Evolutionary conservation across 2,888 invertebrate species (phyloP).

Genomic region (Ceramica pisi): DNA sequence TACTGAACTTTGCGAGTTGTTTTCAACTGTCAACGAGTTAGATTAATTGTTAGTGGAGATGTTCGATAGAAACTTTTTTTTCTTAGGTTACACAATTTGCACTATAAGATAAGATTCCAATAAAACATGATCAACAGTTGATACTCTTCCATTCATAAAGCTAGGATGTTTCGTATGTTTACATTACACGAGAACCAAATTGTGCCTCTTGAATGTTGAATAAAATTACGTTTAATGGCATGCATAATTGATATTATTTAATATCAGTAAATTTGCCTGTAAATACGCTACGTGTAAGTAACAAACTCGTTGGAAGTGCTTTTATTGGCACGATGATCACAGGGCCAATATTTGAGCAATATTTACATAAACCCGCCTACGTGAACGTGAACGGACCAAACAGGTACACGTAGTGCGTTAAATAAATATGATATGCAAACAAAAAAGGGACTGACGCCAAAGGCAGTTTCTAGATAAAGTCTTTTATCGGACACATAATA

Average conservation of each 20-base stretch:
- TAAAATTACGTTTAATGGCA: conserved; percentile 33
- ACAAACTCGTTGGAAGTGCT: conserved; percentile 43
- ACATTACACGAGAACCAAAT: neutral
- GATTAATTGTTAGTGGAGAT: conserved; percentile 23
- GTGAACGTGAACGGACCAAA: conserved; percentile 45
- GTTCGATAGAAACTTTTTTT: neutral
- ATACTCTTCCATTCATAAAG: neutral
- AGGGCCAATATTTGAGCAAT: conserved; percentile 54
- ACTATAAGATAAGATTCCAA: neutral
- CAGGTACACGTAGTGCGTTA: conserved; percentile 60
- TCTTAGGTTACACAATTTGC: neutral
- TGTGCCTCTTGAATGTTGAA: conserved; percentile 17
- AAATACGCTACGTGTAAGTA: conserved; percentile 42
- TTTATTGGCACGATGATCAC: conserved; percentile 49
- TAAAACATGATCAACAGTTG: neutral
- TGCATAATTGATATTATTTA: conserved; percentile 33
- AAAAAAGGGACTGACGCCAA: conserved; percentile 74
- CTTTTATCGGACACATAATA: conserved; percentile 84
- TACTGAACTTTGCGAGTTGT: conserved; percentile 32
- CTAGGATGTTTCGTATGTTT: neutral
- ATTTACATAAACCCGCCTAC: conserved; percentile 57
- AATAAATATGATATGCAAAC: conserved; percentile 71
- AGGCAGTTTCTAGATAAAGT: conserved; percentile 81
- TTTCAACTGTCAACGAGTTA: conserved; percentile 35
- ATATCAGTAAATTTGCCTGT: conserved; percentile 33